Percentiles rank a stretch among this genome's conserved stretches.
Evolutionary conservation across 53 echinoderm and acorn worm species (phyloP).

Genomic region (Paelopatides confundens): DNA sequence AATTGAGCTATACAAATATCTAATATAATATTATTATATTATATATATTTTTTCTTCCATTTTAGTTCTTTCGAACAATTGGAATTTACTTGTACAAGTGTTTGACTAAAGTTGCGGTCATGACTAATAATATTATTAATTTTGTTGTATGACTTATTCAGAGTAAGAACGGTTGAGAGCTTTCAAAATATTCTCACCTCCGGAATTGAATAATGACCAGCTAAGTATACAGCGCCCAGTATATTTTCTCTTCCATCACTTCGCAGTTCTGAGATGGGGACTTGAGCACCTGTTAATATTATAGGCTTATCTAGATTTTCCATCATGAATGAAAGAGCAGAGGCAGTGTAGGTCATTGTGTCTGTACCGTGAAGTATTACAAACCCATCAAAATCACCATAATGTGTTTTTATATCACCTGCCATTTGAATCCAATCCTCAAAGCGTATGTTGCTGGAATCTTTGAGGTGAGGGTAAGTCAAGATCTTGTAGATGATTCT

Average conservation of each 20-base stretch:
- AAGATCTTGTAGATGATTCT: neutral
- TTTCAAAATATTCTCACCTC: too few relatives aligned
- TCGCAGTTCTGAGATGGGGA: conserved; percentile 5
- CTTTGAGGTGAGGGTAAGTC: conserved; percentile 9
- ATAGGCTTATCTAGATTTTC: conserved; percentile 54
- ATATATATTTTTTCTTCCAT: too few relatives aligned
- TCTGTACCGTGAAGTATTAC: conserved; percentile 63
- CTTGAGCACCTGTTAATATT: conserved; percentile 48
- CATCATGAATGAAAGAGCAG: conserved; percentile 55
- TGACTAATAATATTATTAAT: neutral
- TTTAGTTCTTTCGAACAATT: too few relatives aligned
- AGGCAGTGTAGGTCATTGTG: conserved; percentile 62
- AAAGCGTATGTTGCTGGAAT: conserved; percentile 51
- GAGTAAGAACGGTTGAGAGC: too few relatives aligned
- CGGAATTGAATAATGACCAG: neutral
- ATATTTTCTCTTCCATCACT: conserved; percentile 49
- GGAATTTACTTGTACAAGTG: too few relatives aligned
- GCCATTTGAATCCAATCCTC: conserved; percentile 45
- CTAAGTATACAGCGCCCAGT: conserved; percentile 17
- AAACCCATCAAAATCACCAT: conserved; percentile 41
- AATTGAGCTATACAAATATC: too few relatives aligned
- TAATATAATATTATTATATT: too few relatives aligned
- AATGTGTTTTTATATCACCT: neutral
- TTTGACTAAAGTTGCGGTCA: neutral
- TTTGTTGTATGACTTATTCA: too few relatives aligned